phyloP scores from a whole-genome alignment of 2,888 invertebrate genomes.

The Rutpela maculata region DNA sequence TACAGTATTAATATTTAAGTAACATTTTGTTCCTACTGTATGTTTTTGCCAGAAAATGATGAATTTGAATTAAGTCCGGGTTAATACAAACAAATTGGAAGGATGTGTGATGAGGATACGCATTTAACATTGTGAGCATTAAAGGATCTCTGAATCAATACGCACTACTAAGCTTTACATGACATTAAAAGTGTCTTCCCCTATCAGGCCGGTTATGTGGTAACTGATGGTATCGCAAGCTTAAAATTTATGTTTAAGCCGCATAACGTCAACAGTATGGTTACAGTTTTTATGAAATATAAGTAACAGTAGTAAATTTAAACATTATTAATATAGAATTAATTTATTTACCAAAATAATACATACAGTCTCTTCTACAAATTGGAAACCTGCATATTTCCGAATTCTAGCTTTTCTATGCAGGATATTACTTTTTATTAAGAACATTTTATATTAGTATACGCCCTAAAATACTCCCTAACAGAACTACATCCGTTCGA shows the following conservation, averaged over 20 bases:
- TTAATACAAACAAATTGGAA: conserved; percentile 23
- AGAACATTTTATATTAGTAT: too few relatives aligned
- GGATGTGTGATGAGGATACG: conserved; percentile 12
- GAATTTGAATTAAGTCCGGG: background rate
- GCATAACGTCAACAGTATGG: background rate
- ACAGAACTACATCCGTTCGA: too few relatives aligned
- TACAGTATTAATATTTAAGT: too few relatives aligned
- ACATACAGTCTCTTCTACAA: too few relatives aligned
- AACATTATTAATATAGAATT: too few relatives aligned
- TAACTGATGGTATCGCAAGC: background rate
- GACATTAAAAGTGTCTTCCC: conserved; percentile 13
- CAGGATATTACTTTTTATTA: too few relatives aligned
- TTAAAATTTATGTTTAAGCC: background rate
- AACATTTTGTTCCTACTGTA: background rate
- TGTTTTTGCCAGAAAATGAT: background rate
- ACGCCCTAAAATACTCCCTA: too few relatives aligned
- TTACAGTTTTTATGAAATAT: too few relatives aligned
- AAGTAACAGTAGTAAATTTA: too few relatives aligned
- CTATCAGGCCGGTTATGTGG: background rate
- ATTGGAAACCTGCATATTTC: too few relatives aligned
- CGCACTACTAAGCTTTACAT: conserved; percentile 18
- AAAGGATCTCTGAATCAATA: background rate
- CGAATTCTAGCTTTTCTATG: too few relatives aligned
- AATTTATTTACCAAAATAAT: too few relatives aligned
- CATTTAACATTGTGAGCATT: conserved; percentile 9